phyloP scores from a whole-genome alignment of 2,888 invertebrate species.

The Pheosia gnoma region DNA sequence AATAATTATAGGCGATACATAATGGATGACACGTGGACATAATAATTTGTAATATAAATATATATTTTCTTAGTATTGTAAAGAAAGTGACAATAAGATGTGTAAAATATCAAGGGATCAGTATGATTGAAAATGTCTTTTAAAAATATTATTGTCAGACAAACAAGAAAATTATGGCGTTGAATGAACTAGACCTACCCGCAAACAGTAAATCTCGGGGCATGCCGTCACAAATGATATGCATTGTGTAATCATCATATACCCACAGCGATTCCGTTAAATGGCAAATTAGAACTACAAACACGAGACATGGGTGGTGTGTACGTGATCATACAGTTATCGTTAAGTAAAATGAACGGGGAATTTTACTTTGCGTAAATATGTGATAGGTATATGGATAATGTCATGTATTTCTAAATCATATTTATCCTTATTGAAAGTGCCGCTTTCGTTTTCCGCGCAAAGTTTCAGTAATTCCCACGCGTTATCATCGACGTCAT shows the following conservation, averaged over 20 bases:
- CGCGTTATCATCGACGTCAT: conserved; percentile 1
- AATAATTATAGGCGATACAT: too few species aligned
- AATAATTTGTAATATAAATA: too few species aligned
- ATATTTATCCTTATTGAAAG: background rate
- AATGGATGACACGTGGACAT: too few species aligned
- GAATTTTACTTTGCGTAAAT: background rate
- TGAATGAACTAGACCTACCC: background rate
- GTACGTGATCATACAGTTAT: conserved; percentile 5
- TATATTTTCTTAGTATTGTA: too few species aligned
- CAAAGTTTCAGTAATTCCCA: background rate
- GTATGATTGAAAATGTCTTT: background rate
- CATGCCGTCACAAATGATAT: background rate
- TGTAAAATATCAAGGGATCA: too few species aligned
- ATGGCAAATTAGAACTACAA: conserved; percentile 1
- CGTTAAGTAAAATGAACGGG: conserved; percentile 3
- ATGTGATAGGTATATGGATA: background rate
- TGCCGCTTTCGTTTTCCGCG: background rate
- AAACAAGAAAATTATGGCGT: background rate
- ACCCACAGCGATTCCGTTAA: background rate
- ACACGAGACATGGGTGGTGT: background rate
- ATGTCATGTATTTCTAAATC: background rate
- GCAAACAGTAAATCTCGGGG: background rate
- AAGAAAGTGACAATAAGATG: too few species aligned
- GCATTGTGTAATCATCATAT: background rate
- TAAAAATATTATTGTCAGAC: background rate